Base-by-base conservation (phyloP, 64 coral and sea anemone genomes). In the Trachythela sp. region DNA sequence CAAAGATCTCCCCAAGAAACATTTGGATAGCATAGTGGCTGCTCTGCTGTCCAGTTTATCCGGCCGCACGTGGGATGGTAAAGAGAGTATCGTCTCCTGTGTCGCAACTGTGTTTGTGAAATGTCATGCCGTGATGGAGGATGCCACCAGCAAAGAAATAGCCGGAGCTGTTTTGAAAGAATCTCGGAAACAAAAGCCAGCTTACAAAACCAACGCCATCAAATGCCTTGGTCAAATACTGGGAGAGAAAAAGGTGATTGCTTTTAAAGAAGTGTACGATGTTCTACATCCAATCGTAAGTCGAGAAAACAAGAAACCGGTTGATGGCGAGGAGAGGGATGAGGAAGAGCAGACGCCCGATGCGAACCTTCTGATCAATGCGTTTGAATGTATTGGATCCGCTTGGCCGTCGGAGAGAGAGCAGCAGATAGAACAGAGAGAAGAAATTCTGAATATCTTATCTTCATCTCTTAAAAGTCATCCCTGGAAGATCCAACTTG, bases 401-500 rank as follows among this genome's bases (percentile, higher is more conserved):
- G 88, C 95, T 0, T 94, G 93, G 95, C 95, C 93, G 8, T 20
- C 39, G 13, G 85, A 36, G 33, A 39, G 85, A 36, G 43, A 60
- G 24, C 59, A 29, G n/a, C 58, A 75, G 68, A 0, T 27, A 8
- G 80, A 84, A 15, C 88, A 92, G 15, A 85, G 88, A 29, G 91
- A 90, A 9, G 80, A 77, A 17, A 90, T 97, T 15, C 90, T 88
- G 50, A 89, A 67, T 17, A 86, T 95, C 75, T 86, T 95, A 24
- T 49, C 89, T 22, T 52, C 54, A 31, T 91, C 96, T 20, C 89
- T 99, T 24, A 60, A 88, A 33, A 59, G 85, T 13, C 92, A 70
- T 36, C 94, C 96, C 0, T 99, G 96, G 96, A 99, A 99, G 49
- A 91, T 99, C 13, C 96, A 99, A 90, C 68, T 93, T 32, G 91